Evolutionary conservation across 1,140 invertebrate species (phyloP).

Genomic region (Ctenoplectra terminalis): DNA sequence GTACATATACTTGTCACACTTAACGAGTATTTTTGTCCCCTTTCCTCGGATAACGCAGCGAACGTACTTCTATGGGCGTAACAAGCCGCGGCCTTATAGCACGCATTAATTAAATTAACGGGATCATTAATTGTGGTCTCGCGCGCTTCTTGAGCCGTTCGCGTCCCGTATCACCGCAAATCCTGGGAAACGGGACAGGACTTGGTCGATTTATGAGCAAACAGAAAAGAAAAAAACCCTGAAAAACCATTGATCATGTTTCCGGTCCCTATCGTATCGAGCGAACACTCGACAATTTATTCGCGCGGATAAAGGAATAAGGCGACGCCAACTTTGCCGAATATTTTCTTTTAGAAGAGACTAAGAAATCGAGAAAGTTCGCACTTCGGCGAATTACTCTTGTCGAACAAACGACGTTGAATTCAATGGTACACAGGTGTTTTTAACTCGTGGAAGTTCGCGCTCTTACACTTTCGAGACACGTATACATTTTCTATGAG

Average conservation of each 20-base stretch:
- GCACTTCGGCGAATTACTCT: not conserved
- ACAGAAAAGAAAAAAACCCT: not conserved
- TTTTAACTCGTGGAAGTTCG: not conserved
- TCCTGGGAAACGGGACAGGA: slow-evolving; percentile 20
- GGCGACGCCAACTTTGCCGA: not conserved
- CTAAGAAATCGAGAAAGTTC: not conserved
- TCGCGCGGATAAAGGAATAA: not conserved
- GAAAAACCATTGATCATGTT: not conserved
- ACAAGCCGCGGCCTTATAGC: slow-evolving; percentile 44
- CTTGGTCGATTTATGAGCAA: not conserved
- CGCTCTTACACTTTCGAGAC: not conserved
- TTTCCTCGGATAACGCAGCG: not conserved
- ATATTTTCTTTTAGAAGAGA: not conserved
- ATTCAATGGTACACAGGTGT: not conserved
- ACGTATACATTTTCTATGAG: not conserved
- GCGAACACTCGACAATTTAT: not conserved
- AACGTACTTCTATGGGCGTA: slow-evolving; percentile 30
- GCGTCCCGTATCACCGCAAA: slow-evolving; percentile 47
- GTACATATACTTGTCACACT: not conserved
- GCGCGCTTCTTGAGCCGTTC: slow-evolving; percentile 20
- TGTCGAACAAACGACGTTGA: not conserved
- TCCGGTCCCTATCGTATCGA: not conserved
- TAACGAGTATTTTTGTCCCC: slow-evolving; percentile 14
- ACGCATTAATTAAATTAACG: slow-evolving; percentile 66
- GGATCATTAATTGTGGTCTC: slow-evolving; percentile 63